Conservation (phyloP, 2,888 invertebrate genomes). For the Ichneumoninae sp. region DNA sequence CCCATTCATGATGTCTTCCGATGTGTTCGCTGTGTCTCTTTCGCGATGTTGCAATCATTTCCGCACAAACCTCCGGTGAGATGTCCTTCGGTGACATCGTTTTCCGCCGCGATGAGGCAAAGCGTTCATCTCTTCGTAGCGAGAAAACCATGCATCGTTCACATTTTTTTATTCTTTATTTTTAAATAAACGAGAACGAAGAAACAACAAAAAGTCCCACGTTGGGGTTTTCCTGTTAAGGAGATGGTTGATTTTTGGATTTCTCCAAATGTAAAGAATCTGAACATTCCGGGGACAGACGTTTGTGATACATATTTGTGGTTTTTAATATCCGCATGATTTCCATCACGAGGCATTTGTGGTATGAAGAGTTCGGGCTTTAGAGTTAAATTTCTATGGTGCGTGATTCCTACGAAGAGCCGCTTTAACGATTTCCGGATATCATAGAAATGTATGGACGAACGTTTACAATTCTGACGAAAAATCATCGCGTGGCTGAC, state of each 20-base stretch:
- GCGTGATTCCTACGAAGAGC: not conserved
- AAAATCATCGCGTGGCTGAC: slow-evolving; percentile 7
- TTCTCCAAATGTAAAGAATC: too few species aligned
- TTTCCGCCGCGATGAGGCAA: slow-evolving; percentile 9
- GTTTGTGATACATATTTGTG: too few species aligned
- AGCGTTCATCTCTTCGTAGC: not conserved
- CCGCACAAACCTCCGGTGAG: slow-evolving; percentile 26
- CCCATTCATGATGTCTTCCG: slow-evolving; percentile 66
- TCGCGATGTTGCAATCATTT: slow-evolving; percentile 52
- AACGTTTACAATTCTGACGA: not conserved
- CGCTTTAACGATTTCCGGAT: not conserved
- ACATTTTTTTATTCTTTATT: not conserved
- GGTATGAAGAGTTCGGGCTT: too few species aligned
- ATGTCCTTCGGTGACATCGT: slow-evolving; percentile 19
- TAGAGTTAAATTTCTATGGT: too few species aligned
- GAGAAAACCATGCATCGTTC: not conserved
- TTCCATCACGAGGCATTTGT: too few species aligned
- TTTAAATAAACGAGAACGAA: too few species aligned
- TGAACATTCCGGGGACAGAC: too few species aligned
- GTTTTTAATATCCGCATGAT: too few species aligned
- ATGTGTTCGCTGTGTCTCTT: slow-evolving; percentile 46
- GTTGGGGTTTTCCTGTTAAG: too few species aligned
- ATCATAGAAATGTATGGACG: not conserved
- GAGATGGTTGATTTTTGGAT: too few species aligned
- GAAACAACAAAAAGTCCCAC: too few species aligned